Evolutionary conservation across 2,888 invertebrate species (phyloP), one percentile per base, ranked within the genome.

Genomic region (Pegoplata infirma): DNA sequence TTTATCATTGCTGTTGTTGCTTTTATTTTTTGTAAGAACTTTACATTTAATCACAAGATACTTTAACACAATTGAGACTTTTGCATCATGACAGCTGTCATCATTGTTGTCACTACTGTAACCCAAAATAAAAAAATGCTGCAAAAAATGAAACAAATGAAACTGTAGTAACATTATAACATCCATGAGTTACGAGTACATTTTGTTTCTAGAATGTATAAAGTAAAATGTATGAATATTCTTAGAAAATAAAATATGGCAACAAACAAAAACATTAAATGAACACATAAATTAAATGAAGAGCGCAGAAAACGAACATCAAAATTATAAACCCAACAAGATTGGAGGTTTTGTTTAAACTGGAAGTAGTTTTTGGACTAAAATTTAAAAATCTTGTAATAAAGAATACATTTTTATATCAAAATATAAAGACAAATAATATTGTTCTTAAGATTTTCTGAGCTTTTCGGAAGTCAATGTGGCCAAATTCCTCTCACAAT

Each of bases 241-340:
- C n/a, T 19, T 55, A 36, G 8, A 59, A 44, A 49, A 56, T 71
- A 49, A 75, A 79, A 79, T 79, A 79, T 79, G 75, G 61, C 69
- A 79, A 63, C 74, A 79, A 75, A 79, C 78, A 67, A 79, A 79
- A 75, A 67, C 51, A 71, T 67, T 79, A 71, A 79, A 79, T 75
- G 71, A 79, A 79, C 61, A 71, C 61, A 79, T 79, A 79, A 79
- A 79, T 75, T 79, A 79, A 71, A 71, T 67, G 69, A 71, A 66
- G 53, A 74, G 49, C 69, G n/a, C 12, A 40, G n/a, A n/a, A 40
- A 68, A 36, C 19, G 58, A 58, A 14, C 21, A 8, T n/a, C n/a
- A n/a, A n/a, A n/a, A n/a, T n/a, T n/a, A n/a, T n/a, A n/a, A n/a
- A n/a, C n/a, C n/a, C n/a, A n/a, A n/a, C n/a, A n/a, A n/a, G n/a